Evolutionary conservation across 2,888 invertebrate genomes (phyloP).

Genomic region (Nemotelus pantherinus): DNA sequence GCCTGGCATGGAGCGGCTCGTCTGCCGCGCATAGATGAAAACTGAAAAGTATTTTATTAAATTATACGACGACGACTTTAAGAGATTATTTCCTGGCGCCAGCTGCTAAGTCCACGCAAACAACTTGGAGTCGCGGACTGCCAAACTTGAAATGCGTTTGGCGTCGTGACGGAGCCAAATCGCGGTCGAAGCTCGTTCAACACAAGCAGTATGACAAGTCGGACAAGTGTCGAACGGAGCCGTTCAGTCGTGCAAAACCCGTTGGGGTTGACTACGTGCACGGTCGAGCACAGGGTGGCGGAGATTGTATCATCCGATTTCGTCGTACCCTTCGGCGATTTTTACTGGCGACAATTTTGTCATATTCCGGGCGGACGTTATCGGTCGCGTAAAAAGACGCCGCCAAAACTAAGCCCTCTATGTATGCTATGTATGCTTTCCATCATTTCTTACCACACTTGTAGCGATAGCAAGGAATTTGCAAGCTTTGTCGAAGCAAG

Average conservation of each 20-base stretch:
- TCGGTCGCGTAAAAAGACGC: neutral
- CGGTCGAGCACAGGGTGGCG: neutral
- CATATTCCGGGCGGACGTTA: neutral
- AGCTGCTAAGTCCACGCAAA: constrained; percentile 62
- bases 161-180: constrained; percentile 38
- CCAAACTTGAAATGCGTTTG: constrained; percentile 40
- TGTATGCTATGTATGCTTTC: no score
- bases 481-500: no score
- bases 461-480: no score
- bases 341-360: constrained; percentile 1
- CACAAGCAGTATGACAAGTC: constrained; percentile 1
- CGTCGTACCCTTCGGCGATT: neutral
- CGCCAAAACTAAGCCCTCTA: no score
- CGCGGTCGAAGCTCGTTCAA: neutral
- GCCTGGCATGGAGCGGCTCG: neutral
- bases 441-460: no score
- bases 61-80: constrained; percentile 41
- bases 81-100: constrained; percentile 63
- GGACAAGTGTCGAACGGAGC: constrained; percentile 24
- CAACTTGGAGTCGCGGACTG: constrained; percentile 53
- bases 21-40: neutral
- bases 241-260: neutral
- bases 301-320: neutral
- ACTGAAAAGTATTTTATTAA: constrained; percentile 39
- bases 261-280: neutral